Evolutionary conservation across 2,113 vertebrate species (phyloP).

Genomic region (Bubalus kerabau): DNA sequence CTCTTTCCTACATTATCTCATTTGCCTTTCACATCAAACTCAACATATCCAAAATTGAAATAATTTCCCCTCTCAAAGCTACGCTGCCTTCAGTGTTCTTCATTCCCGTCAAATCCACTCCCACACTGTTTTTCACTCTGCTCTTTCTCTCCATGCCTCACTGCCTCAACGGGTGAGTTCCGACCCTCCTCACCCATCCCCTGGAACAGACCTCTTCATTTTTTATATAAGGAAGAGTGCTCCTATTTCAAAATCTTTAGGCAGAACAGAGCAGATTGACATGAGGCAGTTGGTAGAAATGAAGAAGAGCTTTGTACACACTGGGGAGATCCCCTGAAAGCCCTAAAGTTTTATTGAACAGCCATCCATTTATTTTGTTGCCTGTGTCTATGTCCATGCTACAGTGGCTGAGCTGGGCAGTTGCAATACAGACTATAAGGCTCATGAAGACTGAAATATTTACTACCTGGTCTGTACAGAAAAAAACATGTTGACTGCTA

Average conservation of each 20-base stretch:
- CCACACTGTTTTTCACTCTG: not conserved
- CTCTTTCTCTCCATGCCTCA: not conserved
- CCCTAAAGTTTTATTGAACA: not conserved
- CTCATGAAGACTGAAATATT: not conserved
- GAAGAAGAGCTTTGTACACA: not conserved
- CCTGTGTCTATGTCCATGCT: not conserved
- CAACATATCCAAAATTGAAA: slow-evolving; percentile 32
- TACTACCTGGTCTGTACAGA: not conserved
- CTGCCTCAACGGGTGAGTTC: not conserved
- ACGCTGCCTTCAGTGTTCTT: not conserved
- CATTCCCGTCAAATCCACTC: slow-evolving; percentile 15
- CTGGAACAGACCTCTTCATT: not conserved
- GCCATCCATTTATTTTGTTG: not conserved
- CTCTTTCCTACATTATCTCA: slow-evolving; percentile 59
- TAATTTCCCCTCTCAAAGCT: slow-evolving; percentile 35
- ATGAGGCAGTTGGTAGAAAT: not conserved
- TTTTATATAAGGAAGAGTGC: not conserved
- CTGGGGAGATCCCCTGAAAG: not conserved
- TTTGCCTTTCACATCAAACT: slow-evolving; percentile 42
- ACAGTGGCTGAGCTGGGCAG: not conserved
- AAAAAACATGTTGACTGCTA: not conserved
- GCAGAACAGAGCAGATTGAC: not conserved
- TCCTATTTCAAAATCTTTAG: not conserved
- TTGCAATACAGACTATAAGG: not conserved
- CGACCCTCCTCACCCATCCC: not conserved